Evolutionary conservation across 30 jellyfish, hydroid and myxozoan species (phyloP), one percentile per base, ranked within the genome.

Genomic region (Nemopilema nomurai): DNA sequence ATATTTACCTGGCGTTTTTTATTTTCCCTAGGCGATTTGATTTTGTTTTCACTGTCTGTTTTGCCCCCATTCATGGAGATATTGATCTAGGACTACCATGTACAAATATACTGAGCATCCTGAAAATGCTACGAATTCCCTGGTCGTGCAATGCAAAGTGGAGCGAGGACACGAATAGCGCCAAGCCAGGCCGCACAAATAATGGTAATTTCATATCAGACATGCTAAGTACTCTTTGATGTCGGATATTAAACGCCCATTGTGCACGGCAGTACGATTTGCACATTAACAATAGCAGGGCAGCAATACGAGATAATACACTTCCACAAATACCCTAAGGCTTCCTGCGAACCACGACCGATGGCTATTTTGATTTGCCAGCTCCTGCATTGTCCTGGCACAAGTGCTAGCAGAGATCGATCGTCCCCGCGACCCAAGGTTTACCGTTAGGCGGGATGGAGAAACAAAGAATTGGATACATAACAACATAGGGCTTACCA

Each of bases 401-500:
- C n/a, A n/a, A n/a, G n/a, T n/a, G n/a, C n/a, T n/a, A n/a, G n/a
- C n/a, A n/a, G n/a, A n/a, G 21, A 67, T 20, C 18, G 28, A 49
- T 1, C 74, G 21, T 49, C 24, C 21, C 62, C 52, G 57, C 67
- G 25, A 33, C 30, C 22, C 18, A 50, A 0, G 41, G 25, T 24
- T 22, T 52, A 7, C 49, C 77, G 63, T 29, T 77, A 1, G 21
- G 22, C 57, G 16, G 66, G 25, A 50, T 24, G 28, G 41, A 24
- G 0, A 77, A 21, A 26, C 18, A 18, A 66, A 63, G 66, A 80
- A 53, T 31, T 20, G 22, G 49, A 80, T 32, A 22, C 77, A 26
- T 8, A 29, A 66, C 1, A 86, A 78, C 69, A 19, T 73, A 24
- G 28, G 22, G 70, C 97, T 74, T 84, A 91, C 97, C 92, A 91